Evolutionary conservation across 2,888 invertebrate genomes (phyloP), one percentile per base, ranked within the genome.

Genomic region (Zygaena filipendulae): DNA sequence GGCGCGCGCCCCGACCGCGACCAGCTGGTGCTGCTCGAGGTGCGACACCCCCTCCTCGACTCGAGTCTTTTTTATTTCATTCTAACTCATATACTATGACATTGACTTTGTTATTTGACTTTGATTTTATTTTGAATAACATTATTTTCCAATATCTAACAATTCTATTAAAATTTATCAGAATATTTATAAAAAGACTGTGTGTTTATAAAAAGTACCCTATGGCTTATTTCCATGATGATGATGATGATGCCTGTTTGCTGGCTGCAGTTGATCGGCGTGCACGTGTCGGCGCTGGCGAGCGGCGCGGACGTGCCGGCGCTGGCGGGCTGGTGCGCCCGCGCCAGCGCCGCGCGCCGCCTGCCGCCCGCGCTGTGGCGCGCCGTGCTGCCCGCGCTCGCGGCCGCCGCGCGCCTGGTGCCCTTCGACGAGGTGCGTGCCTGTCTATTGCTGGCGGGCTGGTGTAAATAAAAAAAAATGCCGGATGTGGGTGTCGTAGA

Each of bases 21-120:
- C 1, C 41, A 60, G 11, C 39, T 47, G 18, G 47, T 70, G 26
- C 34, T 72, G 1, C 21, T 67, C 0, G 75, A 75, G 52, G 61
- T 59, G 39, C 21, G 12, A n/a, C n/a, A n/a, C n/a, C n/a, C n/a
- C n/a, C n/a, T n/a, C n/a, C n/a, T n/a, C n/a, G n/a, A n/a, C n/a
- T n/a, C 12, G 16, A n/a, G 3, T 25, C 4, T n/a, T 25, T 21
- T 8, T 7, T 21, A 7, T 21, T 21, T 5, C 7, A 7, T 7
- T 7, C 4, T 5, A 16, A 4, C 5, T 4, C 7, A 16, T 16
- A 16, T 16, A 5, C 7, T 16, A 16, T 16, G 16, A 16, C 16
- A 16, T 16, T 5, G 7, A 16, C 7, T 16, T 5, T 16, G n/a
- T n/a, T n/a, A n/a, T n/a, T n/a, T n/a, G n/a, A n/a, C n/a, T n/a